Percentiles rank a stretch among this genome's conserved stretches.
These are phyloP conservation scores for Garrulus glandarius DNA, from an alignment of 2,797 vertebrate species.

Conservation along the genomic window DNA sequence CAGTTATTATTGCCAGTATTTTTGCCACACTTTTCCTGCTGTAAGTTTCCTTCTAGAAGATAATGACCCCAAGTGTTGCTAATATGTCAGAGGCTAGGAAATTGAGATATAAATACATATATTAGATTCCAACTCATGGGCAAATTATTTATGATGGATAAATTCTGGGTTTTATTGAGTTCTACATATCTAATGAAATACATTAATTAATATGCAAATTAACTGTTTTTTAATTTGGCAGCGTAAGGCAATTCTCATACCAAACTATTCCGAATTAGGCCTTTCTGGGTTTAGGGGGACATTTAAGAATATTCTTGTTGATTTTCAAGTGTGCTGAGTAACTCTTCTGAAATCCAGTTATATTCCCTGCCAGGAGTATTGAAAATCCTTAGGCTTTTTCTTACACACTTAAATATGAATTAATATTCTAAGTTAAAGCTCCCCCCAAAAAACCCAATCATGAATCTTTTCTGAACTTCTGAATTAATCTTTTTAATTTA, in stretches of 20 bases:
- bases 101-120: neutral
- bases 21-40: neutral
- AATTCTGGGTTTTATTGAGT: neutral
- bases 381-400: neutral
- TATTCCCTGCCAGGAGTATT: neutral
- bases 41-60: neutral
- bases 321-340: neutral
- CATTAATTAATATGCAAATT: neutral
- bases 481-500: neutral
- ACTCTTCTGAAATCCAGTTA: neutral
- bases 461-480: neutral
- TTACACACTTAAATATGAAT: neutral
- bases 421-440: neutral
- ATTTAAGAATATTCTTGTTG: neutral
- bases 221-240: neutral
- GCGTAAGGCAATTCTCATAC: neutral
- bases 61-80: neutral
- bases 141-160: neutral
- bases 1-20: neutral
- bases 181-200: neutral
- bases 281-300: neutral
- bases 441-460: neutral
- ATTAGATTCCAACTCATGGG: neutral
- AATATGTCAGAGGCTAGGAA: neutral
- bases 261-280: neutral